A percentile compares a stretch with the other conserved stretches of the same genome.
Evolutionary conservation across 1,140 invertebrate species (phyloP).

Genomic region (Maniola jurtina): DNA sequence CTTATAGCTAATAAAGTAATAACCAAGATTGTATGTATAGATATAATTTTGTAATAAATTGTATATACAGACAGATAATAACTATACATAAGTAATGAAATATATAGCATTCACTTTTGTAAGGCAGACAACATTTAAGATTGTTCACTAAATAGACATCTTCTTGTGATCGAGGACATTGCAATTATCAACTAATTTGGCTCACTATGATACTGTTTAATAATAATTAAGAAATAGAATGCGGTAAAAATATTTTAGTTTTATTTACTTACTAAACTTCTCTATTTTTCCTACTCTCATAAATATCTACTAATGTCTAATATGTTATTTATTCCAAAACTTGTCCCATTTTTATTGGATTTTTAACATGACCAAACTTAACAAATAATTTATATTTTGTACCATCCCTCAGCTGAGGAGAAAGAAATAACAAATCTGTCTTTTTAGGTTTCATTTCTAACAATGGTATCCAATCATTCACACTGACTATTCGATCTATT

Average conservation of each 20-base stretch:
- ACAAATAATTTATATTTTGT: conserved; percentile 65
- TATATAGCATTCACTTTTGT: conserved; percentile 47
- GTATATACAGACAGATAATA: conserved; percentile 64
- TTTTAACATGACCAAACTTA: conserved; percentile 58
- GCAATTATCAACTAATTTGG: conserved; percentile 47
- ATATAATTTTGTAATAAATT: conserved; percentile 68
- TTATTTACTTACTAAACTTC: conserved; percentile 26
- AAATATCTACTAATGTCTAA: conserved; percentile 18
- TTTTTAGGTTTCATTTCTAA: conserved; percentile 56
- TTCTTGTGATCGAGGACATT: conserved; percentile 49
- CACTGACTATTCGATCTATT: conserved; percentile 65
- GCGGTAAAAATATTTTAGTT: conserved; percentile 33
- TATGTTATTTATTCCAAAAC: conserved; percentile 53
- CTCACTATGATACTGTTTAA: conserved; percentile 48
- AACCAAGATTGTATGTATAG: conserved; percentile 39
- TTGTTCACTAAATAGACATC: conserved; percentile 36
- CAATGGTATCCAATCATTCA: conserved; percentile 73
- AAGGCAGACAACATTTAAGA: conserved; percentile 42
- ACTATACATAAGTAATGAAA: conserved; percentile 47
- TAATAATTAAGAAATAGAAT: conserved; percentile 60
- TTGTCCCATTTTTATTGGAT: conserved; percentile 55
- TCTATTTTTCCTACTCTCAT: conserved; percentile 13
- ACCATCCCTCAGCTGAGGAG: conserved; percentile 54
- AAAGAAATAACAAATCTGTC: conserved; percentile 62
- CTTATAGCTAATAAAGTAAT: conserved; percentile 32